Conservation (phyloP, 2,888 invertebrate species). For the Lepidochitona cinerea region DNA sequence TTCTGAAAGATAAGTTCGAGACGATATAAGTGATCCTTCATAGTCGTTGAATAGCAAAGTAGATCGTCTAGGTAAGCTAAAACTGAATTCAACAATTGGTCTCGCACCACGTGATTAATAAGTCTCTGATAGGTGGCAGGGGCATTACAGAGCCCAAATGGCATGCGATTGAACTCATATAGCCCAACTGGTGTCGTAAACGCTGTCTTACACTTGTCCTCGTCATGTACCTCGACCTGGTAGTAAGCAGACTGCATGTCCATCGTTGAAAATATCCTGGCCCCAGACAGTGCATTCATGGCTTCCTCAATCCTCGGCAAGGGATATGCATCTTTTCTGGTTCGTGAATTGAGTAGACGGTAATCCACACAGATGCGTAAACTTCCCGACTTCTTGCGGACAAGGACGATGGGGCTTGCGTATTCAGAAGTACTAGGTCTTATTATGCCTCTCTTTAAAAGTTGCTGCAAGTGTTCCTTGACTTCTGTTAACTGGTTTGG, state of each 20-base stretch:
- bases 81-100: neutral
- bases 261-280: constrained; percentile 6
- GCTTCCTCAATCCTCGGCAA: constrained; percentile 8
- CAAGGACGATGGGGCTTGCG: constrained; percentile 3
- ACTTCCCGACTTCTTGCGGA: neutral
- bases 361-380: constrained; percentile 9
- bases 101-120: constrained; percentile 14
- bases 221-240: constrained; percentile 1
- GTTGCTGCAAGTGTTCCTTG: neutral
- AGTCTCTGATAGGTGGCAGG: constrained; percentile 22
- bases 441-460: neutral
- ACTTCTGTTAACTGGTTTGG: constrained; percentile 5
- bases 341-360: neutral
- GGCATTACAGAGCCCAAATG: constrained; percentile 17
- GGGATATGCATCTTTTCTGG: constrained; percentile 9
- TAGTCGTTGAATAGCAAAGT: neutral
- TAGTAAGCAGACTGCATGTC: constrained; percentile 10
- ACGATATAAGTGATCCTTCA: neutral
- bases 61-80: constrained; percentile 3
- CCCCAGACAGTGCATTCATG: constrained; percentile 4
- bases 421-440: neutral
- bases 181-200: constrained; percentile 15
- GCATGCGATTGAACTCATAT: constrained; percentile 21
- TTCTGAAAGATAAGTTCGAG: neutral
- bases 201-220: constrained; percentile 12